Base-by-base conservation (phyloP, 1,140 invertebrate genomes). In the Hormaphis cornu region DNA sequence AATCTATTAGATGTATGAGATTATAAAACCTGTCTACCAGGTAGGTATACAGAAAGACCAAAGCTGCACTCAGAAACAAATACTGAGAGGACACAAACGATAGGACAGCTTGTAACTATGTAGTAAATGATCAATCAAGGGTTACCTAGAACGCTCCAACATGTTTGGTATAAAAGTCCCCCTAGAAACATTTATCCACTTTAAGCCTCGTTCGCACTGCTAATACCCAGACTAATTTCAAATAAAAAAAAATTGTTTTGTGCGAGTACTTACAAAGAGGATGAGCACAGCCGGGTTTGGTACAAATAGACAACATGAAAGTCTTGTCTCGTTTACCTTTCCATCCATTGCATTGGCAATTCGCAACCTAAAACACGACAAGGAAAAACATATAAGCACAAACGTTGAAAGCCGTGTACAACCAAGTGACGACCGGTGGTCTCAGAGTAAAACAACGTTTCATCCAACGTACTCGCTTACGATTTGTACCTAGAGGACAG, bases 341-440 rank as follows among this genome's bases (percentile, higher is more conserved):
- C 44, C 44, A 66, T 35, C 61, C 61, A 50, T 35, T 33, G 20
- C 61, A 66, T 22, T 44, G 24, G 16, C 61, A 66, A 33, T 9
- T 16, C 5, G 44, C 8, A 16, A 22, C 18, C 61, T 66, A 66
- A 40, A n/a, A n/a, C n/a, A n/a, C n/a, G n/a, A n/a, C n/a, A n/a
- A n/a, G n/a, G n/a, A 58, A 58, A 24, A 50, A 50, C 2, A 50
- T 24, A 50, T 20, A 50, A 6, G 24, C 18, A 44, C 16, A 44
- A n/a, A 44, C 14, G 5, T n/a, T 8, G 5, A 8, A 7, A 8
- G 12, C 14, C 6, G 5, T 7, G 3, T 44, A 7, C 18, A 18
- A n/a, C 16, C 3, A n/a, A 8, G 6, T 44, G 12, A 3, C 16
- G 3, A 44, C 16, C 9, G 9, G 9, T 33, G 4, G 9, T 44